phyloP scores from a whole-genome alignment of 2,113 vertebrate species.

The Probosciger aterrimus region DNA sequence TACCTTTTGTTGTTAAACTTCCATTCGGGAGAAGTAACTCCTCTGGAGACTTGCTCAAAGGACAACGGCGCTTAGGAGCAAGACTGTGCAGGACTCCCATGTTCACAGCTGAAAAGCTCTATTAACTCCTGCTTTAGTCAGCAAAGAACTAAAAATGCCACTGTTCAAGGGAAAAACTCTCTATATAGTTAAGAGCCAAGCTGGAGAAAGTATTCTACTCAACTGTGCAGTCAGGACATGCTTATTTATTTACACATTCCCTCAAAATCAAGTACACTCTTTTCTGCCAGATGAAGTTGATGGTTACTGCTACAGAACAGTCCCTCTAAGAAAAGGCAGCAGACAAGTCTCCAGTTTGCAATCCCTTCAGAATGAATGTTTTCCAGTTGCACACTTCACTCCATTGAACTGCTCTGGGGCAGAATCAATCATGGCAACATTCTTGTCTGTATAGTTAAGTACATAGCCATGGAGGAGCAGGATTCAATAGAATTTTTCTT shows the following conservation, averaged over 20 bases:
- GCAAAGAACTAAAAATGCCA: neutral
- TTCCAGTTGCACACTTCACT: neutral
- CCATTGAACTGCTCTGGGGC: neutral
- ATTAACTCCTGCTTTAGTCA: constrained; percentile 6
- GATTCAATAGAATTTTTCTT: neutral
- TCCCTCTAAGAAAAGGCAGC: neutral
- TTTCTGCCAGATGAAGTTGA: neutral
- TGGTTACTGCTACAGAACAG: neutral
- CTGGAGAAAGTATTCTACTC: neutral
- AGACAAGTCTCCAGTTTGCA: neutral
- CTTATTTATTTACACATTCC: neutral
- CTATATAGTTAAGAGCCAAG: neutral
- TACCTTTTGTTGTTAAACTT: neutral
- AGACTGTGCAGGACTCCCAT: neutral
- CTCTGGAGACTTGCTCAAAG: neutral
- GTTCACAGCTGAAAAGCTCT: neutral
- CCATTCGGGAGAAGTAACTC: neutral
- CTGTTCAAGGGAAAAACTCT: neutral
- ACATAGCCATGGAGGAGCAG: neutral
- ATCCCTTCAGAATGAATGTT: neutral
- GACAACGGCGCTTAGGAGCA: neutral
- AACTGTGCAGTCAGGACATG: neutral
- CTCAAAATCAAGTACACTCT: neutral
- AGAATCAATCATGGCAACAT: neutral
- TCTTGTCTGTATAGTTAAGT: neutral